Conservation (phyloP, 1,140 invertebrate species). For the Streblospio benedicti region DNA sequence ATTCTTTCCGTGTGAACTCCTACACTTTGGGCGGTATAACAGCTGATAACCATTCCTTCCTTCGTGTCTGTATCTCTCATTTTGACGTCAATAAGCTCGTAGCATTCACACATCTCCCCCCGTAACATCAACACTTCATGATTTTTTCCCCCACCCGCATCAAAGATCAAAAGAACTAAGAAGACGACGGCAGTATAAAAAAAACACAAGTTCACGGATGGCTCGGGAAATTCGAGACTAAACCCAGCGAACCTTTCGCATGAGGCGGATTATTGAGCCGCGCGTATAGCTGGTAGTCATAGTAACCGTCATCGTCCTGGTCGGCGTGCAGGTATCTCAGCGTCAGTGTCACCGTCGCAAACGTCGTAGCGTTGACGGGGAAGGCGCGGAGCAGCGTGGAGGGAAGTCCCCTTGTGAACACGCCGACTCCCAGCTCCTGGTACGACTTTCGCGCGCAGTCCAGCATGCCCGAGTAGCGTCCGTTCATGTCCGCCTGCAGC, state of each 20-base stretch:
- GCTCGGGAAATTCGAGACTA: conserved; percentile 8
- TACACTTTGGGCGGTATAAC: no score
- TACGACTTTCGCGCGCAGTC: conserved; percentile 35
- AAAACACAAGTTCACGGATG: no score
- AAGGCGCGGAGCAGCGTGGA: conserved; percentile 16
- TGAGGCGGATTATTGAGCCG: neutral
- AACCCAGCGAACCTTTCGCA: neutral
- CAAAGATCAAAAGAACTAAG: no score
- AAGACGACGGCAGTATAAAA: no score
- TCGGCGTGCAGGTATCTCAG: neutral
- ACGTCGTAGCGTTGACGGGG: conserved; percentile 13
- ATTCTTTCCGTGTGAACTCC: no score
- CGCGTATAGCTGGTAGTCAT: neutral
- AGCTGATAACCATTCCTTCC: no score
- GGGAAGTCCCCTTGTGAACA: conserved; percentile 39
- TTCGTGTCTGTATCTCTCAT: no score
- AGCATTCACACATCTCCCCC: no score
- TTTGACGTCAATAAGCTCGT: no score
- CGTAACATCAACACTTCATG: no score
- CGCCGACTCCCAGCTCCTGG: conserved; percentile 30
- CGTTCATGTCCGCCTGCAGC: conserved; percentile 38
- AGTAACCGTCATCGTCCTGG: conserved; percentile 1
- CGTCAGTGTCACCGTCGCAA: neutral
- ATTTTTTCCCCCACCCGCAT: no score
- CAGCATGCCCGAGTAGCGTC: conserved; percentile 29